phyloP scores from a whole-genome alignment of 2,797 vertebrate genomes.

The Dermochelys coriacea region DNA sequence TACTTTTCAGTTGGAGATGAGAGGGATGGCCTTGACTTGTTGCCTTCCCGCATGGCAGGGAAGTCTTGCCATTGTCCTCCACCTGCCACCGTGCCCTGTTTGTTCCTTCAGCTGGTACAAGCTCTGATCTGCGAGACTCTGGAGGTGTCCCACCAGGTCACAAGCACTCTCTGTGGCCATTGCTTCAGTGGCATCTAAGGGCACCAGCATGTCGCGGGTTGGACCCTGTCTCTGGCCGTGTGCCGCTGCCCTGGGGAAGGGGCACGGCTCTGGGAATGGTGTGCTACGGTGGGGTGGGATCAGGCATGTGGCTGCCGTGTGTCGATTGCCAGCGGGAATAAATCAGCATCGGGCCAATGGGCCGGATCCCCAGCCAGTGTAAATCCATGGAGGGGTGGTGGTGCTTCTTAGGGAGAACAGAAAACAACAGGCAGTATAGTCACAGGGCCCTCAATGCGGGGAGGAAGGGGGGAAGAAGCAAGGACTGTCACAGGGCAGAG shows the following conservation, averaged over 20 bases:
- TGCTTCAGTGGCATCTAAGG: background rate
- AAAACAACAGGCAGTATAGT: background rate
- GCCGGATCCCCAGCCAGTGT: background rate
- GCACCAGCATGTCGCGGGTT: background rate
- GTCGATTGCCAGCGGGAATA: fast-evolving
- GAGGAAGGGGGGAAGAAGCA: background rate
- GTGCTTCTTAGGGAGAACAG: background rate
- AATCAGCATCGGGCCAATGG: background rate
- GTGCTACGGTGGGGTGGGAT: background rate
- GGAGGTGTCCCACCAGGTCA: background rate
- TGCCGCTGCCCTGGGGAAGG: no score
- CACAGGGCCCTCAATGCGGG: background rate
- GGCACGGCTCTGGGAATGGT: background rate
- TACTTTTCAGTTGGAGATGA: background rate
- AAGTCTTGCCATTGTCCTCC: background rate
- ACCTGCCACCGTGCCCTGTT: no score
- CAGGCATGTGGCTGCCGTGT: background rate
- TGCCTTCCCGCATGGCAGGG: background rate
- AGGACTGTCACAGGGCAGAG: background rate
- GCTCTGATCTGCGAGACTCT: background rate
- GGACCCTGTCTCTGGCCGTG: background rate
- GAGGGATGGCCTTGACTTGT: background rate
- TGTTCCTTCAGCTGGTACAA: background rate
- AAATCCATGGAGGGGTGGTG: no score
- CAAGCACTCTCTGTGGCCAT: background rate